Conservation (phyloP, 2,113 vertebrate genomes). For the Hypanus sabinus region DNA sequence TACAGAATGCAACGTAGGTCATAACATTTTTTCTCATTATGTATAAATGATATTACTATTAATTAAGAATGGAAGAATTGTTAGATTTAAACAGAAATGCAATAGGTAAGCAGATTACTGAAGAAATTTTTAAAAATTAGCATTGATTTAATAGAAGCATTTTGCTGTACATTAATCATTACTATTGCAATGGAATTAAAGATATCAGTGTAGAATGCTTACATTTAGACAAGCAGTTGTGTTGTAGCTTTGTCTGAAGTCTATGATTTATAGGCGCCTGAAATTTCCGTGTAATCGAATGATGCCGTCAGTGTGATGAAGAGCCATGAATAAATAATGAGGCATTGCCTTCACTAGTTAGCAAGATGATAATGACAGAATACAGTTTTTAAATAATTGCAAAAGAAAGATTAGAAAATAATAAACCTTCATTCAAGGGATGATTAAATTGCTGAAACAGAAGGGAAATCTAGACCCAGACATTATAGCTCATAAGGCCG, state of each 20-base stretch:
- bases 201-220: neutral
- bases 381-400: conserved; percentile 7
- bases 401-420: neutral
- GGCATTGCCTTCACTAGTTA: neutral
- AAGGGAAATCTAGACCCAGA: neutral
- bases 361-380: neutral
- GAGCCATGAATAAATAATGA: neutral
- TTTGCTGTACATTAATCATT: neutral
- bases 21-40: neutral
- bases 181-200: neutral
- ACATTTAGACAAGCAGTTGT: neutral
- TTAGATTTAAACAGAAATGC: neutral
- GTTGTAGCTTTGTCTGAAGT: neutral
- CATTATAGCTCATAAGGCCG: too few relatives aligned
- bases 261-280: neutral
- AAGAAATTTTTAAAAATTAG: neutral
- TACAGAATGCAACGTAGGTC: neutral
- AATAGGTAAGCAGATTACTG: neutral
- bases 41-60: neutral
- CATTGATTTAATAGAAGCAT: neutral
- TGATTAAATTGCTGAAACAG: neutral
- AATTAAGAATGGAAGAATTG: neutral
- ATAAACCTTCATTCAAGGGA: neutral
- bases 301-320: neutral
- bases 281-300: neutral